Base-by-base conservation (phyloP, 2,797 vertebrate species). In the Lophotriccus pileatus region DNA sequence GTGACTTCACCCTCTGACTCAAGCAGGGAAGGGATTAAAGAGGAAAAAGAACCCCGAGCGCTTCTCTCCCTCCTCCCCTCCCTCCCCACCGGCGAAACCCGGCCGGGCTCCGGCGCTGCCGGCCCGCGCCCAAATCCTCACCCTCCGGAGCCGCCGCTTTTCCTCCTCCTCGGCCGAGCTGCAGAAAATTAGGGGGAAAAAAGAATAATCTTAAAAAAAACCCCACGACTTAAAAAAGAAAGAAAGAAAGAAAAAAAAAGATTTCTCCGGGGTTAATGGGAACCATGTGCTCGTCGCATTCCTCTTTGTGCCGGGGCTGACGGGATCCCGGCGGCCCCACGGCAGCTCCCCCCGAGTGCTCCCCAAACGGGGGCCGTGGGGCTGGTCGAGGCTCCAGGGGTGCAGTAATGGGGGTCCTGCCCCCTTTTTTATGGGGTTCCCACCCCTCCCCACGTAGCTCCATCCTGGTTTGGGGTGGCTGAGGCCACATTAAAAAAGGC, bases 221-320 rank as follows among this genome's bases (percentile, higher is more conserved):
- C 5, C 21, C 44, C 21, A 44, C 16, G 55, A 34, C 14, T 5
- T 4, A 4, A 66, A 37, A 67, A 52, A 36, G 0, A 4, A 18
- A 22, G 23, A 27, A 36, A 8, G 12, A 19, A 28, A 24, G 44
- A 21, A 27, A 32, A 5, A 14, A 30, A 49, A 53, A 36, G 46
- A 14, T 3, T 1, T 63, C 67, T 64, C 27, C 21, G 1, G 85
- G 79, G 77, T 63, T 97, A 96, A 97, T 96, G 75, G 91, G 94
- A 96, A 95, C 97, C 97, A 96, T 94, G 96, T 97, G 97, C 96
- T 94, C 96, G 9, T 72, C 70, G 44, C 92, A 58, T 88, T 95
- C 95, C 87, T 93, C 97, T 97, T 97, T 97, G 97, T 97, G 97
- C 96, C 5, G 83, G 74, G 44, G 63, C 80, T 56, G 90, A 34